Evolutionary conservation across 2,888 invertebrate species (phyloP).

Genomic region (Thalpophila matura): DNA sequence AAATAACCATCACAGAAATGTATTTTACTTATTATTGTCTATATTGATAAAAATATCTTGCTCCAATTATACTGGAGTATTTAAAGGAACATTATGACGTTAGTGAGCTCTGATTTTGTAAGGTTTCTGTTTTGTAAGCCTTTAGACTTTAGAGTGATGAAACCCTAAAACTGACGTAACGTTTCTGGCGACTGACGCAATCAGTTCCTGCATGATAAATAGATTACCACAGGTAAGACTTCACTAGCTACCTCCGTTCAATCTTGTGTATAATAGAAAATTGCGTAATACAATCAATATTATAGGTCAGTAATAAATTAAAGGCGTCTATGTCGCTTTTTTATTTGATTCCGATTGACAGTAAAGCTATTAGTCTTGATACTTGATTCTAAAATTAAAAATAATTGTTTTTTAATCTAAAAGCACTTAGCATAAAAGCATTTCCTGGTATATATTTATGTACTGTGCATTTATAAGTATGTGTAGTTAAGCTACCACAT

Average conservation of each 20-base stretch:
- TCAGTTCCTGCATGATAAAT: constrained; percentile 50
- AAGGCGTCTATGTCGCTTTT: constrained; percentile 18
- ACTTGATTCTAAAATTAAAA: constrained; percentile 35
- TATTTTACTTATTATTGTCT: no score
- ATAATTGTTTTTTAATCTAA: constrained; percentile 4
- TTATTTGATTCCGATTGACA: background rate
- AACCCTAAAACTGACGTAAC: constrained; percentile 65
- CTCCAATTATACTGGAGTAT: constrained; percentile 10
- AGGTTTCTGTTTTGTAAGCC: constrained; percentile 58
- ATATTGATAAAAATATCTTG: background rate
- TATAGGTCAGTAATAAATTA: constrained; percentile 1
- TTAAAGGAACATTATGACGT: constrained; percentile 10
- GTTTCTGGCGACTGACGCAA: constrained; percentile 49
- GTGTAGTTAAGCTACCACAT: constrained; percentile 17
- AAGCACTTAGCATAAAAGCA: background rate
- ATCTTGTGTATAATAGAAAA: constrained; percentile 15
- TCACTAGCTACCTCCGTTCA: constrained; percentile 8
- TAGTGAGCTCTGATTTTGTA: constrained; percentile 46
- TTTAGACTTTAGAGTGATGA: constrained; percentile 50
- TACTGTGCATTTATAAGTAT: background rate
- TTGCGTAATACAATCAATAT: constrained; percentile 8
- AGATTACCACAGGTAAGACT: constrained; percentile 53
- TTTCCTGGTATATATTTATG: constrained; percentile 33
- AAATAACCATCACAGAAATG: background rate
- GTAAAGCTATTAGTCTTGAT: constrained; percentile 29